A percentile compares a stretch with the other conserved stretches of the same genome.
These are phyloP conservation scores for Microtus montanus DNA, from an alignment of 2,113 vertebrate genomes.

Conservation along the genomic window DNA sequence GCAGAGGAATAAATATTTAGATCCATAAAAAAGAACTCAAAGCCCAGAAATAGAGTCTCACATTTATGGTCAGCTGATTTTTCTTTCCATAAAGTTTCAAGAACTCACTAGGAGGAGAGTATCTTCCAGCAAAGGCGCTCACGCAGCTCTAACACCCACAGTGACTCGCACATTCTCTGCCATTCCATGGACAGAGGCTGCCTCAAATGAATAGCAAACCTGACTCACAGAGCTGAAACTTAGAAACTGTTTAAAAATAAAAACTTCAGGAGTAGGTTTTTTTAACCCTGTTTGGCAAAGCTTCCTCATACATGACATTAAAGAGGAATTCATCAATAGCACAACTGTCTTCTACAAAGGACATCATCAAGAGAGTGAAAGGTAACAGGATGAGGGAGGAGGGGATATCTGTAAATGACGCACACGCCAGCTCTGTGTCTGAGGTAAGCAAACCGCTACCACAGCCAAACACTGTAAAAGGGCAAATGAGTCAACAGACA, in stretches of 20 bases:
- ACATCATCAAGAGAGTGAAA: not conserved
- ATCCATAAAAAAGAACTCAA: not conserved
- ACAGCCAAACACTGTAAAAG: not conserved
- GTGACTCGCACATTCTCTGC: not conserved
- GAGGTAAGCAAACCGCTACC: not conserved
- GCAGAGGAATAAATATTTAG: not conserved
- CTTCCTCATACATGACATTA: not conserved
- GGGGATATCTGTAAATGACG: not conserved
- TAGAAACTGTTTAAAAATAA: not conserved
- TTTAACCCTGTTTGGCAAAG: not conserved
- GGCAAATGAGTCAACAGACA: not conserved
- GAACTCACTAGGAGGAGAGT: not conserved
- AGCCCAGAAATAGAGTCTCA: not conserved
- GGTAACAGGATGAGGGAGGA: not conserved
- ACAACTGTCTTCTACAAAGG: not conserved
- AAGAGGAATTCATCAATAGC: not conserved
- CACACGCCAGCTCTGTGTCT: not conserved
- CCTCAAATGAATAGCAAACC: not conserved
- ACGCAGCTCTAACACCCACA: not conserved
- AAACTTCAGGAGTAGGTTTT: not conserved
- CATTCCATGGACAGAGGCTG: not conserved
- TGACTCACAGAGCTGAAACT: not conserved
- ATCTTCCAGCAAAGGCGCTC: not conserved
- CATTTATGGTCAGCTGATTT: not conserved
- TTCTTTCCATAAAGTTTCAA: not conserved